Evolutionary conservation across 2,113 vertebrate genomes (phyloP).

Genomic region (Ctenodactylus gundi): DNA sequence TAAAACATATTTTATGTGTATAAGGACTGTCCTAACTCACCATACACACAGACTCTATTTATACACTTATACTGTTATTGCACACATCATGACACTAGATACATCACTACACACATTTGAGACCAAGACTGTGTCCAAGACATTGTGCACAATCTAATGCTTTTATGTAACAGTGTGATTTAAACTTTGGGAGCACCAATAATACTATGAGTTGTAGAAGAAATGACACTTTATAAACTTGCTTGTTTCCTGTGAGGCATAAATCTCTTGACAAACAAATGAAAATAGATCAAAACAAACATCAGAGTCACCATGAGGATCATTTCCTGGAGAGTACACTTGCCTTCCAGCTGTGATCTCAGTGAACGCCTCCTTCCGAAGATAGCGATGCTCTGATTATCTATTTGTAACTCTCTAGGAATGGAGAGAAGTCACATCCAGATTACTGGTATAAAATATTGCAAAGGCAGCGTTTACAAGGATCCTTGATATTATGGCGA

Average conservation of each 20-base stretch:
- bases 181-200: neutral
- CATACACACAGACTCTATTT: neutral
- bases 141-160: neutral
- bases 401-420: conserved; percentile 34
- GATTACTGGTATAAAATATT: conserved; percentile 48
- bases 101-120: neutral
- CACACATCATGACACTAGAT: neutral
- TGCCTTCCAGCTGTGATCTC: conserved; percentile 42
- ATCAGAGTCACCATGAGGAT: neutral
- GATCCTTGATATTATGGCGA: neutral
- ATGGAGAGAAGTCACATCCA: conserved; percentile 34
- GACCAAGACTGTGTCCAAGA: neutral
- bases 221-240: neutral
- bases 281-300: conserved; percentile 33
- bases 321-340: conserved; percentile 37
- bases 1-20: neutral
- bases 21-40: neutral
- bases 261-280: neutral
- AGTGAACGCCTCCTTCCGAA: neutral
- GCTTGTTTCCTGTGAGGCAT: conserved; percentile 26
- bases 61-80: neutral
- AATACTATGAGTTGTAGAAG: neutral
- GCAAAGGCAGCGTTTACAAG: conserved; percentile 19
- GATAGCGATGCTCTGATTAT: conserved; percentile 24
- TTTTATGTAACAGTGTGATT: neutral